phyloP scores from a whole-genome alignment of 2,113 vertebrate species.

The Cebus imitator region DNA sequence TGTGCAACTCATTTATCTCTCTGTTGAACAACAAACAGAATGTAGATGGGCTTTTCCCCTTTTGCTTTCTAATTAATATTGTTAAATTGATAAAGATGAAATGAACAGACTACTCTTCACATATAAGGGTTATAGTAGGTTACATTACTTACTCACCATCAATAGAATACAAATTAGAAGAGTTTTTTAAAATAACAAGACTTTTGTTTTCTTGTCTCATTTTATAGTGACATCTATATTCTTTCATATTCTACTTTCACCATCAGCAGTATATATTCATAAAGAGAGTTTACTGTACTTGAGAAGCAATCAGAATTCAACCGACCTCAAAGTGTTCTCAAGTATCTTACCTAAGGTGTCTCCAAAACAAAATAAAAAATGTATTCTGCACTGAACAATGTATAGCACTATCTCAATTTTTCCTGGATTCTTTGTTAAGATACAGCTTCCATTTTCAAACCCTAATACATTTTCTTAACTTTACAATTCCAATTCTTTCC shows the following conservation, averaged over 20 bases:
- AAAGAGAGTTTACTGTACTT: neutral
- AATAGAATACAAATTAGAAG: neutral
- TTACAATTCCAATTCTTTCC: neutral
- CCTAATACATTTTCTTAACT: neutral
- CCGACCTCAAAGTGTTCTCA: neutral
- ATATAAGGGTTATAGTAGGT: neutral
- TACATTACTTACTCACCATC: neutral
- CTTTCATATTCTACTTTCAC: neutral
- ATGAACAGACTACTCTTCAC: neutral
- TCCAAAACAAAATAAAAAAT: neutral
- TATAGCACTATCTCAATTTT: neutral
- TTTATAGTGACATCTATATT: neutral
- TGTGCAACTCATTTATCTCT: slow-evolving; percentile 22
- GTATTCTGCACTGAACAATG: neutral
- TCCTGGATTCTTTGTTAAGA: neutral
- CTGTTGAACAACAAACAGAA: slow-evolving; percentile 26
- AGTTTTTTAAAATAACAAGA: neutral
- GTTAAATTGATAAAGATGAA: slow-evolving; percentile 26
- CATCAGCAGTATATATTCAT: neutral
- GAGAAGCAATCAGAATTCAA: neutral
- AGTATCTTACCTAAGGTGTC: neutral
- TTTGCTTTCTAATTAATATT: slow-evolving; percentile 29
- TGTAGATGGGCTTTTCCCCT: neutral
- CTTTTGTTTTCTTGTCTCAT: neutral
- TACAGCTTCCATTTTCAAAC: neutral